Evolutionary conservation across 2,888 invertebrate genomes (phyloP).

Genomic region (Dioctria linearis): DNA sequence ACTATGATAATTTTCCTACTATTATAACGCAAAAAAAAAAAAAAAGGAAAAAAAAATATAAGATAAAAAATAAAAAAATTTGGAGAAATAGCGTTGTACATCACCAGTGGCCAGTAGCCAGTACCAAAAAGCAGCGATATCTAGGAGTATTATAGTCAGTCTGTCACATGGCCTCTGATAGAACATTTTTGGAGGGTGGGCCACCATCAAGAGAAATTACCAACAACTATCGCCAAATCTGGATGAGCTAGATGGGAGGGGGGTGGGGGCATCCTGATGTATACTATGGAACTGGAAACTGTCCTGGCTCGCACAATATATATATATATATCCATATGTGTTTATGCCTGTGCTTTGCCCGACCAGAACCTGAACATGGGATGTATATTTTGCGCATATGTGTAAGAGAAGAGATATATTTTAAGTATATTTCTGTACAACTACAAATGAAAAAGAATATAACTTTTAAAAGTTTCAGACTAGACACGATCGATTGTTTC

Average conservation of each 20-base stretch:
- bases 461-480: conserved; percentile 57
- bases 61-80: neutral
- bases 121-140: too few relatives aligned
- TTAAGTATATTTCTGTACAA: conserved; percentile 42
- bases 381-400: neutral
- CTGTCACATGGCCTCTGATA: conserved; percentile 11
- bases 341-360: neutral
- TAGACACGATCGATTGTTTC: conserved; percentile 62
- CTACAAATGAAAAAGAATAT: conserved; percentile 45
- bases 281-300: neutral
- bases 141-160: too few relatives aligned
- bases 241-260: neutral
- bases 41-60: neutral
- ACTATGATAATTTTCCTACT: too few relatives aligned
- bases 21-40: neutral
- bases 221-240: neutral
- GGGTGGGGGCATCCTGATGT: conserved; percentile 1
- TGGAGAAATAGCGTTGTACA: conserved; percentile 11
- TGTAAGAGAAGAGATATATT: conserved; percentile 3
- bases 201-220: neutral
- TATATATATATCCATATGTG: neutral
- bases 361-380: neutral
- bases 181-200: conserved; percentile 11
- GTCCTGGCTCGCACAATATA: conserved; percentile 9
- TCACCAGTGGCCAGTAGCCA: neutral